These are phyloP conservation scores for Lycophotia porphyrea DNA, from an alignment of 2,888 invertebrate genomes.

Conservation along the genomic window DNA sequence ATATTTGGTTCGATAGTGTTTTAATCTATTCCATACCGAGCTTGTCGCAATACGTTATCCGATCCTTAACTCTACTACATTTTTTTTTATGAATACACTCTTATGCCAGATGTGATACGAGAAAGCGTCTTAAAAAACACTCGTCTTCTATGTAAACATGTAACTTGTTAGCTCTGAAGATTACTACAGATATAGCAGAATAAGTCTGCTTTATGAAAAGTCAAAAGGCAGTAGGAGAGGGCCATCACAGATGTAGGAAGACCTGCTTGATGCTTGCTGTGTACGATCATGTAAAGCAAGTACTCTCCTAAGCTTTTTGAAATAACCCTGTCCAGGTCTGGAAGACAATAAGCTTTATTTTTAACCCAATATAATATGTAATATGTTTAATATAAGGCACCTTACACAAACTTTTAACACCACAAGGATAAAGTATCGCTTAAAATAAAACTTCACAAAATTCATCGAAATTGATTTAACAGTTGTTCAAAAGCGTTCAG, in stretches of 20 bases:
- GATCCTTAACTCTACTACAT: not conserved
- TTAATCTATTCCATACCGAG: not conserved
- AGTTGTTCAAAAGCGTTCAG: constrained; percentile 41
- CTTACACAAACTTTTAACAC: not conserved
- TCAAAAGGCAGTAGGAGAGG: not conserved
- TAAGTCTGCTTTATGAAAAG: not conserved
- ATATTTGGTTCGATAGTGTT: not conserved
- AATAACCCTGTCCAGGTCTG: not conserved
- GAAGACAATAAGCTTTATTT: not conserved
- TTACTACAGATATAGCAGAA: too few species aligned
- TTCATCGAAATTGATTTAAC: constrained; percentile 49
- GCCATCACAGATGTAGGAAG: not conserved
- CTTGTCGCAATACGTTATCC: not conserved
- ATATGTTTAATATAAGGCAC: not conserved
- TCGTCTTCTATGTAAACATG: not conserved
- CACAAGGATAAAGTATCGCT: constrained; percentile 3
- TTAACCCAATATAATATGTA: not conserved
- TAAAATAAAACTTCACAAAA: constrained; percentile 16
- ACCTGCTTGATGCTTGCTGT: not conserved
- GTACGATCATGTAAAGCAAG: not conserved
- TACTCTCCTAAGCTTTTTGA: not conserved
- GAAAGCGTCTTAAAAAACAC: not conserved
- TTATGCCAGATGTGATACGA: not conserved
- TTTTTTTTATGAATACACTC: not conserved
- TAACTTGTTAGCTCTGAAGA: not conserved